phyloP scores from a whole-genome alignment of 2,888 invertebrate genomes.

The Ormyrus pomaceus region DNA sequence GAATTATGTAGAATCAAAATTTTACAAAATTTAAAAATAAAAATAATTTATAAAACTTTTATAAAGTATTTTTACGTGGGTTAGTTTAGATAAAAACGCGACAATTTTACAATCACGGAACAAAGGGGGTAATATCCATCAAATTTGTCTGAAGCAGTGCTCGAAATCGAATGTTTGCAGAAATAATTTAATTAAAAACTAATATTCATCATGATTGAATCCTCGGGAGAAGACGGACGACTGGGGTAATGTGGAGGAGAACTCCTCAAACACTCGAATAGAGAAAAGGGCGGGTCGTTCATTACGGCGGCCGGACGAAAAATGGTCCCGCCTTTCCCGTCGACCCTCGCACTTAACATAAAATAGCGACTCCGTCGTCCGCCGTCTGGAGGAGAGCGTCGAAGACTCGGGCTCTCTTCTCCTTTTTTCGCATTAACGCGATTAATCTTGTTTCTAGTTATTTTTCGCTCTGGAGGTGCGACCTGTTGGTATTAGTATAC shows the following conservation, averaged over 20 bases:
- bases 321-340: background rate
- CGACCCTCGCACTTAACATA: constrained; percentile 1
- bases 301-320: constrained; percentile 1
- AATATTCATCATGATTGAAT: constrained; percentile 14
- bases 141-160: background rate
- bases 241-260: constrained; percentile 8
- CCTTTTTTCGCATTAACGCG: constrained; percentile 55
- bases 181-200: constrained; percentile 22
- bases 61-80: too few species aligned
- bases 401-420: background rate
- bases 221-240: background rate
- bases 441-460: constrained; percentile 52
- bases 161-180: constrained; percentile 12
- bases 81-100: too few species aligned
- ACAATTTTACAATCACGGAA: too few species aligned
- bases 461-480: too few species aligned
- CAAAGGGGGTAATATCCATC: background rate
- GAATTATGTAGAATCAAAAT: too few species aligned
- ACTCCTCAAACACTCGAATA: constrained; percentile 15
- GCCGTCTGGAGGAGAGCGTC: background rate
- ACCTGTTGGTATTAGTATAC: too few species aligned
- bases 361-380: background rate
- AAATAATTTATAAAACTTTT: too few species aligned
- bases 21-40: too few species aligned
- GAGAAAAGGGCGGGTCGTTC: constrained; percentile 6